A percentile compares a stretch with the other conserved stretches of the same genome.
These are phyloP conservation scores for Amphibalanus amphitrite DNA, from an alignment of 1,140 invertebrate genomes.

Conservation along the genomic window DNA sequence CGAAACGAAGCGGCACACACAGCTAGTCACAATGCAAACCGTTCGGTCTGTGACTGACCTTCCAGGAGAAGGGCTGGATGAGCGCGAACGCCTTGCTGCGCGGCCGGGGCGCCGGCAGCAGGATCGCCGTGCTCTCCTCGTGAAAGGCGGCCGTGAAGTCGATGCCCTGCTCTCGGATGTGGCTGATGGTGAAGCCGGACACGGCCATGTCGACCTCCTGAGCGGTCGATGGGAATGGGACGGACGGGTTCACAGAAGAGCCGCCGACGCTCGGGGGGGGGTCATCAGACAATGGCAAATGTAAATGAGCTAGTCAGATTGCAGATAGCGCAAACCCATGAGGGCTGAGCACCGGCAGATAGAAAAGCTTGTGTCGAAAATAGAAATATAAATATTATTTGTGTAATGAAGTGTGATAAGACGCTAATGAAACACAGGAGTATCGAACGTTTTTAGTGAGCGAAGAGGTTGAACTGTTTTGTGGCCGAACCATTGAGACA, in stretches of 20 bases:
- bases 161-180: constrained; percentile 8
- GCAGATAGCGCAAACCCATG: background rate
- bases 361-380: background rate
- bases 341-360: background rate
- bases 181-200: constrained; percentile 9
- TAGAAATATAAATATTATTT: background rate
- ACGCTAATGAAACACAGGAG: background rate
- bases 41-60: too few relatives aligned
- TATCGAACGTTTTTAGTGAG: background rate
- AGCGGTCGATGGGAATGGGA: too few relatives aligned
- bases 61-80: constrained; percentile 10
- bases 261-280: too few relatives aligned
- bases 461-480: too few relatives aligned
- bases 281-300: too few relatives aligned
- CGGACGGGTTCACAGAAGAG: too few relatives aligned
- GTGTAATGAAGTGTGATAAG: too few relatives aligned
- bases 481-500: too few relatives aligned
- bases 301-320: too few relatives aligned
- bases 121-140: constrained; percentile 7
- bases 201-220: constrained; percentile 10
- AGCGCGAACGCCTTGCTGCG: constrained; percentile 10
- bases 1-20: too few relatives aligned
- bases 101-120: constrained; percentile 10
- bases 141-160: constrained; percentile 10
- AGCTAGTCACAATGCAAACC: too few relatives aligned